A percentile compares a stretch with the other conserved stretches of the same genome.
Evolutionary conservation across 2,113 vertebrate genomes (phyloP).

Genomic region (Corydoras sp.): DNA sequence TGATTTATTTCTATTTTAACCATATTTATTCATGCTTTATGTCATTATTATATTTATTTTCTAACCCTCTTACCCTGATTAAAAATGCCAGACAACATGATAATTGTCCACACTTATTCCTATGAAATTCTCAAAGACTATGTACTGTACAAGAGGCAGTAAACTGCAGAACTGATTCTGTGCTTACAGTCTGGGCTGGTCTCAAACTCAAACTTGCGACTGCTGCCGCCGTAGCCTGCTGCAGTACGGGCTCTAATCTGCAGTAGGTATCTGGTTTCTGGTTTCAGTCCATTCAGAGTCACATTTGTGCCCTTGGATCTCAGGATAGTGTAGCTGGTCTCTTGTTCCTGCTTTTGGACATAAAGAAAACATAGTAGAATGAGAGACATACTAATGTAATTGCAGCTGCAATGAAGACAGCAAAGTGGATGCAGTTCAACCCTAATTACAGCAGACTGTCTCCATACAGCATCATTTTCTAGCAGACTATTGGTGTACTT

Average conservation of each 20-base stretch:
- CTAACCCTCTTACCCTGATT: too few relatives aligned
- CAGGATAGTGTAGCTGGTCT: constrained; percentile 97
- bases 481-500: background rate
- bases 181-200: constrained; percentile 95
- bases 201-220: constrained; percentile 94
- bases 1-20: too few relatives aligned
- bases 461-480: background rate
- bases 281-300: constrained; percentile 88
- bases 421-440: constrained; percentile 13
- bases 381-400: constrained; percentile 3
- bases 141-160: too few relatives aligned
- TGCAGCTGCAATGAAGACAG: constrained; percentile 10
- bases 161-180: constrained; percentile 2
- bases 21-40: too few relatives aligned
- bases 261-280: constrained; percentile 89
- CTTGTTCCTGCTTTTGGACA: constrained; percentile 91
- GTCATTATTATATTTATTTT: too few relatives aligned
- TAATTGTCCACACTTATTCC: too few relatives aligned
- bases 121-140: too few relatives aligned
- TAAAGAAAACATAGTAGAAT: constrained; percentile 45
- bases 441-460: constrained; percentile 13
- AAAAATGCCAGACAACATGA: too few relatives aligned
- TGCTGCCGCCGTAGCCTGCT: constrained; percentile 89
- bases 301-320: constrained; percentile 89
- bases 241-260: constrained; percentile 95